These are phyloP conservation scores for Rhorus exstirpatorius DNA, from an alignment of 2,888 invertebrate species.

Conservation along the genomic window DNA sequence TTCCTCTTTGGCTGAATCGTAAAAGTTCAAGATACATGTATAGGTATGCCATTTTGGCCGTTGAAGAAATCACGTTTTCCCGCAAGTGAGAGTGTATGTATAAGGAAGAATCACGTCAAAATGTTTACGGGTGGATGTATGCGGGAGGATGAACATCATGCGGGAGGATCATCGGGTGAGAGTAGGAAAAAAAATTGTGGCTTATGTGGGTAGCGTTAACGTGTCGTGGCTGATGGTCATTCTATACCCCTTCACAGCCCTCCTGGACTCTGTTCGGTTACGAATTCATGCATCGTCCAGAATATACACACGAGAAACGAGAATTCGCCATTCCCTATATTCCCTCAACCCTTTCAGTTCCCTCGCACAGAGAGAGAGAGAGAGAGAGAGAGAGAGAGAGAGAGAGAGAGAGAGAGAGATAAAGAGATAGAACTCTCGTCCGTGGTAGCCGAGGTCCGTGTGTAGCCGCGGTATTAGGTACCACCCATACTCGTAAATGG, in stretches of 20 bases:
- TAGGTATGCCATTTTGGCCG: constrained; percentile 1
- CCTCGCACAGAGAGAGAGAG: constrained; percentile 20
- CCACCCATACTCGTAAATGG: constrained; percentile 74
- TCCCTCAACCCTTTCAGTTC: constrained; percentile 52
- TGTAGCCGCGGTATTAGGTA: constrained; percentile 61
- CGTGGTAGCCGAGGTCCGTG: constrained; percentile 39
- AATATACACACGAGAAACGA: constrained; percentile 51
- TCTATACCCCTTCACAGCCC: constrained; percentile 25
- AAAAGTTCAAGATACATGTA: background rate
- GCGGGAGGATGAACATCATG: no score
- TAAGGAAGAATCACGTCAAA: no score
- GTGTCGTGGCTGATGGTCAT: constrained; percentile 62
- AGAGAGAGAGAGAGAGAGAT: background rate
- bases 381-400: background rate
- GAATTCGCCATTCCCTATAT: constrained; percentile 45
- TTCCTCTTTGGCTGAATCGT: constrained; percentile 1
- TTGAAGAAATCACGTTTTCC: constrained; percentile 23
- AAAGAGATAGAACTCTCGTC: constrained; percentile 7
- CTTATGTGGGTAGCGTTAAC: constrained; percentile 48
- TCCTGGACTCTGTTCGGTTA: constrained; percentile 45
- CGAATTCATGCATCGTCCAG: constrained; percentile 63
- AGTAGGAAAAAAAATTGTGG: constrained; percentile 21
- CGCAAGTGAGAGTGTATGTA: constrained; percentile 2
- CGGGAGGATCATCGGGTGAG: constrained; percentile 11
- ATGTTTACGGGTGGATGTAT: no score